Evolutionary conservation across 2,113 vertebrate genomes (phyloP), one percentile per base, ranked within the genome.

Genomic region (Xenus cinereus): DNA sequence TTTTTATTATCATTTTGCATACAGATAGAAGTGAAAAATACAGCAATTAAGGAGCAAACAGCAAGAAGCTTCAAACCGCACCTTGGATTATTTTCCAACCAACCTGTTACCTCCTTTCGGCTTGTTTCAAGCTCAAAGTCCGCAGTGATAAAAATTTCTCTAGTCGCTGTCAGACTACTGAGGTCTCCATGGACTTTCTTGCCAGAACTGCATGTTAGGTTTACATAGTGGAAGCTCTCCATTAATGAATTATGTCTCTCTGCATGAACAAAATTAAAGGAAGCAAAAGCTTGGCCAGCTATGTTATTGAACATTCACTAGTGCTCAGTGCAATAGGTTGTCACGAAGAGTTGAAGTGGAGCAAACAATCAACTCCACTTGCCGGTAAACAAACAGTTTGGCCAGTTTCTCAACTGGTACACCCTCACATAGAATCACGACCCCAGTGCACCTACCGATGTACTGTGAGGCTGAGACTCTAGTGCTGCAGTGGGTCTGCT

Each of bases 101-200:
- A 99, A 99, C 99, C 99, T 99, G 99, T 99, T 98, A 99, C 99
- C 99, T 99, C 99, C 99, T 99, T 99, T 98, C 96, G 98, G 98
- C 98, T 99, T 94, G 98, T 98, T 94, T 99, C 99, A 97, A 99
- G 98, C 98, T 99, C 99, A 98, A 99, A 99, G 98, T 99, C 99
- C 84, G 98, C 99, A 62, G 98, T 99, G 97, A 99, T 98, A 87
- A 99, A 98, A 76, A 98, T 98, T 95, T 99, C 98, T 95, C 98
- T 98, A 78, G 98, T 97, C 2, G 98, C 53, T 10, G 98, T 97
- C 53, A 98, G 98, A 90, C 98, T 98, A 89, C 99, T 98, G 43
- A 98, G 97, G 90, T 98, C 97, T 97, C 98, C 99, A 3, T 97
- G 98, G 37, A n/a, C 92, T 79, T 98, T 98, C 95, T 97, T 98